Base-by-base conservation (phyloP, 1,140 invertebrate genomes). In the Drosophila erecta region DNA sequence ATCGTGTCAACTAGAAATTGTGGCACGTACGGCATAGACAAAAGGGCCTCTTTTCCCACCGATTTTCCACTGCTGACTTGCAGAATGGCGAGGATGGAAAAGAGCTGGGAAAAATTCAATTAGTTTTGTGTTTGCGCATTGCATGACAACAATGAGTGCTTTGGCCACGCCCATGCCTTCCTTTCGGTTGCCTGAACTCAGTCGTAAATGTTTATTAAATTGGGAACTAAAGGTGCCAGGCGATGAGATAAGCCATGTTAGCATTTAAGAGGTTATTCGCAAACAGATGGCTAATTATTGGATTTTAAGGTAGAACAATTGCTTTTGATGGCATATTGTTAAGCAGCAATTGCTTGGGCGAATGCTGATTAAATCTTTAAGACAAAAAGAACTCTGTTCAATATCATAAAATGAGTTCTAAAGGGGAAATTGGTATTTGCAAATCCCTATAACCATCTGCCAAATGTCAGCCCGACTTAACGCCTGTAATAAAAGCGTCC, bases 71-170 rank as follows among this genome's bases (percentile, higher is more conserved):
- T 67, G 64, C 61, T 76, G 72, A 76, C 59, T 75, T 76, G 72
- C 72, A 53, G 72, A 76, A 67, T 65, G 51, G 35, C 37, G 35
- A 73, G 81, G 46, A 46, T 58, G 17, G 54, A 51, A 56, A 44
- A 61, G 57, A 64, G 73, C 62, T 70, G 66, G 51, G 58, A 87
- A 87, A 86, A 87, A 87, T 87, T 87, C 83, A 87, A 87, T 87
- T 87, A 87, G 83, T 87, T 87, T 89, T 89, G 79, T 87, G 83
- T 87, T 87, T 87, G 83, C 84, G 76, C 79, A 83, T 87, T 89
- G 84, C 83, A 89, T 87, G 84, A 87, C 83, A 83, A 87, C 84
- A 87, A 83, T 74, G 54, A 73, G 56, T 72, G 56, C 60, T 50
- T 40, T 8, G 37, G 69, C 33, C 12, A 27, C 30, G 3, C 30